Evolutionary conservation across 2,113 vertebrate genomes (phyloP).

Genomic region (Phainopepla nitens): DNA sequence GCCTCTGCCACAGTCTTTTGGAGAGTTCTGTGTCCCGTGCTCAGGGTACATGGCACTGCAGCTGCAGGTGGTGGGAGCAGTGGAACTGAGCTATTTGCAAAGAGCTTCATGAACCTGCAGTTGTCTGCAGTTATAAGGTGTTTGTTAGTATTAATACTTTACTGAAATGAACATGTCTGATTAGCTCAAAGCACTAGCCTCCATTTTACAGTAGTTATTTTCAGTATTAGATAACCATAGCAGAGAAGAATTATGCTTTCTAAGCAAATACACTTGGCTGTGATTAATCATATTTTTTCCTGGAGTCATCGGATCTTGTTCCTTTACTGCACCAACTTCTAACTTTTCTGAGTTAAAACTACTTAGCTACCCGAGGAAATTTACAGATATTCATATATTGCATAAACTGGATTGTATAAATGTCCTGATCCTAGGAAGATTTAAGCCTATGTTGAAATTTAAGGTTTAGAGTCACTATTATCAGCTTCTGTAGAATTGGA

Average conservation of each 20-base stretch:
- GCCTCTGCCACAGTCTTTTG: neutral
- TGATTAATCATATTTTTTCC: neutral
- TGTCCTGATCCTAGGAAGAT: neutral
- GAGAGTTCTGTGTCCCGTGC: neutral
- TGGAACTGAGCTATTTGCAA: neutral
- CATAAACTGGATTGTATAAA: neutral
- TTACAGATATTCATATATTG: neutral
- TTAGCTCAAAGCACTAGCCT: neutral
- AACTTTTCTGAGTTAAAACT: neutral
- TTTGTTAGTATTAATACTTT: neutral
- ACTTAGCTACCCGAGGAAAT: neutral
- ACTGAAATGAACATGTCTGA: neutral
- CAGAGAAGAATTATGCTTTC: neutral
- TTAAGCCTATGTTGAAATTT: neutral
- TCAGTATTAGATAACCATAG: neutral
- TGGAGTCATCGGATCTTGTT: neutral
- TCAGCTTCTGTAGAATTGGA: neutral
- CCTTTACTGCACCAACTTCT: neutral
- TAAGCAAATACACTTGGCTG: neutral
- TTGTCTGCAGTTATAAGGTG: neutral
- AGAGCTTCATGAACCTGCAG: neutral
- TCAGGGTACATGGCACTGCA: neutral
- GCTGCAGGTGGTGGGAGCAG: neutral
- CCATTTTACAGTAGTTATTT: neutral
- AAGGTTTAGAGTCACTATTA: neutral